Evolutionary conservation across 2,113 vertebrate genomes (phyloP).

Genomic region (Kobus ellipsiprymnus): DNA sequence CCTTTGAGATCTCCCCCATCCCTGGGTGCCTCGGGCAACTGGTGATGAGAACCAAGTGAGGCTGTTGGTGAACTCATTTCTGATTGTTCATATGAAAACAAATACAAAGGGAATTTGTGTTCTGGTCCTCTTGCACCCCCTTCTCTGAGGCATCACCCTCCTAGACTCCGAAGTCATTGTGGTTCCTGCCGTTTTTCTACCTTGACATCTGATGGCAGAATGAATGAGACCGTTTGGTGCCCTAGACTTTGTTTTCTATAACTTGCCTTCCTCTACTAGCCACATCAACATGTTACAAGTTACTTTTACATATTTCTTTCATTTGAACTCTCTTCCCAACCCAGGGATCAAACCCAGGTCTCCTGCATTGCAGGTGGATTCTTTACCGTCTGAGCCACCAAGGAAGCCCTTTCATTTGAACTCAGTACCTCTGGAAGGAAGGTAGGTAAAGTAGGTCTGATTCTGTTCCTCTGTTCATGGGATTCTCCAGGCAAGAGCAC

Average conservation of each 20-base stretch:
- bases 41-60: not conserved
- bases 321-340: not conserved
- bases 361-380: not conserved
- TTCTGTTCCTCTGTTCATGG: not conserved
- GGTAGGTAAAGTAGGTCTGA: not conserved
- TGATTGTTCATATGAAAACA: not conserved
- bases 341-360: not conserved
- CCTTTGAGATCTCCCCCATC: not conserved
- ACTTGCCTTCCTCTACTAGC: not conserved
- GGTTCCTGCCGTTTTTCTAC: not conserved
- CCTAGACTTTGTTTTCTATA: not conserved
- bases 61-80: not conserved
- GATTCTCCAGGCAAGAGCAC: not conserved
- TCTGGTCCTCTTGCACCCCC: not conserved
- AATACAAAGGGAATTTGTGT: not conserved
- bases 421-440: not conserved
- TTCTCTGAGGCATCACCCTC: not conserved
- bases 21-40: not conserved
- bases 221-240: not conserved
- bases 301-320: not conserved
- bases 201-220: not conserved
- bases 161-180: not conserved
- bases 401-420: not conserved
- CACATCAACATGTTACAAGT: not conserved
- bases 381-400: not conserved